These are phyloP conservation scores for Cariama cristata DNA, from an alignment of 2,113 vertebrate species.

Conservation along the genomic window DNA sequence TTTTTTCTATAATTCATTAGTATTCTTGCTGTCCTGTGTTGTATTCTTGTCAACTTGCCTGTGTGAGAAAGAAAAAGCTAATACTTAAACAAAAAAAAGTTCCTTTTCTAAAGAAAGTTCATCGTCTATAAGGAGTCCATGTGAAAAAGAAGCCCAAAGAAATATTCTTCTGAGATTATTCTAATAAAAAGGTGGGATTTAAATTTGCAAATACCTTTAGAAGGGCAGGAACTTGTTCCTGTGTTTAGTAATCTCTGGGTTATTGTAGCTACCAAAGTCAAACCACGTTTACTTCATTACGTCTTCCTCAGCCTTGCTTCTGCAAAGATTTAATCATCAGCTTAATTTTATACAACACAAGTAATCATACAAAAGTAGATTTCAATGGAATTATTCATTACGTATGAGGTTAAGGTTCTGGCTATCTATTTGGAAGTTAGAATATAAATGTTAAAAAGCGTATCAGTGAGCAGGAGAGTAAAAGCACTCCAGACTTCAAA, in stretches of 20 bases:
- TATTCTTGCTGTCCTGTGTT: not conserved
- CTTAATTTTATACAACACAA: not conserved
- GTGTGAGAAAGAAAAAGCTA: not conserved
- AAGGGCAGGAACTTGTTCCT: not conserved
- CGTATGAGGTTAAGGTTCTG: not conserved
- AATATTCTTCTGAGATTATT: not conserved
- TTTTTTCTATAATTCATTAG: not conserved
- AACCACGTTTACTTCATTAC: not conserved
- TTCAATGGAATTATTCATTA: not conserved
- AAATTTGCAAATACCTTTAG: not conserved
- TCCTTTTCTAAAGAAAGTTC: not conserved
- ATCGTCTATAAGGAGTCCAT: not conserved
- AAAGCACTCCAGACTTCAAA: not conserved
- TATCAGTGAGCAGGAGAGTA: not conserved
- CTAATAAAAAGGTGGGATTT: not conserved
- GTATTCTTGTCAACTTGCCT: not conserved
- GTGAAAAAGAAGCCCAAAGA: not conserved
- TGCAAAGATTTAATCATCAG: not conserved
- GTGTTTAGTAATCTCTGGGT: not conserved
- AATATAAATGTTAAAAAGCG: not conserved
- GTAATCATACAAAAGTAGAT: not conserved
- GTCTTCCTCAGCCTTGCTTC: not conserved
- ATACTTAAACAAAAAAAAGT: not conserved
- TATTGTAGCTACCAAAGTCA: not conserved
- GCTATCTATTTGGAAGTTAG: not conserved